A percentile compares a stretch with the other conserved stretches of the same genome.
phyloP scores from a whole-genome alignment of 2,888 invertebrate genomes.

The Hyppa rectilinea region DNA sequence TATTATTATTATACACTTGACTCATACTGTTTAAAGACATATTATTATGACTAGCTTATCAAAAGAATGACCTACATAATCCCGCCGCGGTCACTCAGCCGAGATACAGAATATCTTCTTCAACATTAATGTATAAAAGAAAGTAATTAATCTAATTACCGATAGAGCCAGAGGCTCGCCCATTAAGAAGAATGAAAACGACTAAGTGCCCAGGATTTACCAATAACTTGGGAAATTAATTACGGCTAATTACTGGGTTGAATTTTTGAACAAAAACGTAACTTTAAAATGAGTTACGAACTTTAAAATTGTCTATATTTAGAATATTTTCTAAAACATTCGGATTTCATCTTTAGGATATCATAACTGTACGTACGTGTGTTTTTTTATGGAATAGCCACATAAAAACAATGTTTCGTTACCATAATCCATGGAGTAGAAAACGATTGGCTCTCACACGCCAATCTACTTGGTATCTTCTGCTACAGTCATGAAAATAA shows the following conservation, averaged over 20 bases:
- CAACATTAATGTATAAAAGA: constrained; percentile 43
- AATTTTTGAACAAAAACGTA: constrained; percentile 11
- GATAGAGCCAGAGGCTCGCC: constrained; percentile 27
- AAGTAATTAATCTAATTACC: constrained; percentile 60
- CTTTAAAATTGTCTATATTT: neutral
- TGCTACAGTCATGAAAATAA: neutral
- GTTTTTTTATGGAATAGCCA: neutral
- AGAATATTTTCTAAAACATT: neutral
- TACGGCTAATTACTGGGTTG: constrained; percentile 42
- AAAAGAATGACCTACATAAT: constrained; percentile 22
- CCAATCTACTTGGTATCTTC: neutral
- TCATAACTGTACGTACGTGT: too few species aligned
- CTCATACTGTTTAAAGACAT: neutral
- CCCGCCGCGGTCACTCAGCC: neutral
- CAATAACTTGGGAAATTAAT: constrained; percentile 56
- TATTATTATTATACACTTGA: too few species aligned
- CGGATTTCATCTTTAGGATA: too few species aligned
- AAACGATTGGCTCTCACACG: neutral
- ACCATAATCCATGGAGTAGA: neutral
- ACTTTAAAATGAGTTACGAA: constrained; percentile 3
- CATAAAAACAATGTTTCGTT: neutral
- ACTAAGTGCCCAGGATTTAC: constrained; percentile 37
- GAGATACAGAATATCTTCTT: constrained; percentile 33
- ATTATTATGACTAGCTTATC: constrained; percentile 4
- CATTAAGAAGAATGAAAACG: constrained; percentile 54